These are phyloP conservation scores for Griposia aprilina DNA, from an alignment of 2,888 invertebrate species.

Conservation along the genomic window DNA sequence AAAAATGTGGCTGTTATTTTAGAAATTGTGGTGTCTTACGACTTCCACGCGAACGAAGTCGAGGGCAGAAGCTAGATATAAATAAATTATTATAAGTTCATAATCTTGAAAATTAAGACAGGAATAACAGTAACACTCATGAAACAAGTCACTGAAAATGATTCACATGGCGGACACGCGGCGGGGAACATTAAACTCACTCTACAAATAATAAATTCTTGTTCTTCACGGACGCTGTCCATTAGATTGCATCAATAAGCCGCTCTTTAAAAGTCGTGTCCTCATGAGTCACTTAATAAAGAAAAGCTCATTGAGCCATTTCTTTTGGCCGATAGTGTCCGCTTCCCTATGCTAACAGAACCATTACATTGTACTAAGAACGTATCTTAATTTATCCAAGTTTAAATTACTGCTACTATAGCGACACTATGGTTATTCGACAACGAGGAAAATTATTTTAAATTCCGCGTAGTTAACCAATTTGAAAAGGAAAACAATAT, in stretches of 20 bases:
- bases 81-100: neutral
- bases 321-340: constrained; percentile 1
- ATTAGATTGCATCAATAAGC: constrained; percentile 59
- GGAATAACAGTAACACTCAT: constrained; percentile 38
- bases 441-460: constrained; percentile 22
- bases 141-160: constrained; percentile 43
- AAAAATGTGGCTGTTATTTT: too few species aligned
- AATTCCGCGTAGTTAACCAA: neutral
- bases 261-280: constrained; percentile 29
- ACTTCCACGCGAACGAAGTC: too few species aligned
- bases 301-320: constrained; percentile 30
- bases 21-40: too few species aligned
- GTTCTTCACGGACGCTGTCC: constrained; percentile 32
- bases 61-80: too few species aligned
- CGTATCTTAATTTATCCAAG: neutral
- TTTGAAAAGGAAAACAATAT: constrained; percentile 19
- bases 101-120: neutral
- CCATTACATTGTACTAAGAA: neutral
- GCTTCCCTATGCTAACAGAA: neutral
- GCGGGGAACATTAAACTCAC: constrained; percentile 23
- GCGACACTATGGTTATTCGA: constrained; percentile 3
- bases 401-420: neutral
- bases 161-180: constrained; percentile 35
- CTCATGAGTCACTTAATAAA: constrained; percentile 49
- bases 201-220: constrained; percentile 53